Conservation (phyloP, 2,113 vertebrate genomes). For the Panthera tigris region DNA sequence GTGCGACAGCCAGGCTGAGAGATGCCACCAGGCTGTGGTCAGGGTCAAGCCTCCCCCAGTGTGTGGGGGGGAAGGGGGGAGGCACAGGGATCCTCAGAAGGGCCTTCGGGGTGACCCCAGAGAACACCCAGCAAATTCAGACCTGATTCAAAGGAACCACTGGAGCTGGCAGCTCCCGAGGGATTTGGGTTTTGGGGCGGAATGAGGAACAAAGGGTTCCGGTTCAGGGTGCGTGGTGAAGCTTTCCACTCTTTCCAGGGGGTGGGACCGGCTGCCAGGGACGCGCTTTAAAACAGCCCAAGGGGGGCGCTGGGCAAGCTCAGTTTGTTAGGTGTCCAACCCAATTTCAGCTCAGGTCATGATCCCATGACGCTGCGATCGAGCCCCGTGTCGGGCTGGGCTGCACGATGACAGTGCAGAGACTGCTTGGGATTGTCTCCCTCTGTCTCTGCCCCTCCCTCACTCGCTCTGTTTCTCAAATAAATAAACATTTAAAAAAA, state of each 20-base stretch:
- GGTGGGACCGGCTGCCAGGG: background rate
- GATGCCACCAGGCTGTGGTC: no score
- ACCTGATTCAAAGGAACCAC: background rate
- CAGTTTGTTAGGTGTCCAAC: no score
- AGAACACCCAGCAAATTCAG: background rate
- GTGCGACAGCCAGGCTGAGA: fast-evolving
- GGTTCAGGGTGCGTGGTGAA: fast-evolving
- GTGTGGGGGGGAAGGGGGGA: fast-evolving
- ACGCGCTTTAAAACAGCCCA: fast-evolving
- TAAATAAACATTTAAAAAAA: no score
- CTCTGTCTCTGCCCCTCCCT: no score
- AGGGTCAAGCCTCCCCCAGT: background rate
- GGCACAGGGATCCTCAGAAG: background rate
- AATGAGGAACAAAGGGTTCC: background rate
- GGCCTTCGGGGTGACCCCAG: background rate
- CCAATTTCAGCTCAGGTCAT: no score
- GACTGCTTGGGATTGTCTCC: no score
- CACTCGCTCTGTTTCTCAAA: no score
- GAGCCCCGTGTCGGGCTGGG: no score
- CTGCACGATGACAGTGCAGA: no score
- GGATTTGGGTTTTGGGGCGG: background rate
- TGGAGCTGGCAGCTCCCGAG: background rate
- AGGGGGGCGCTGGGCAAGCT: no score
- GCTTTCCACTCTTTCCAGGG: background rate
- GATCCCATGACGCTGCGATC: no score